These are phyloP conservation scores for Notodonta ziczac DNA, from an alignment of 2,888 invertebrate genomes.

Conservation along the genomic window DNA sequence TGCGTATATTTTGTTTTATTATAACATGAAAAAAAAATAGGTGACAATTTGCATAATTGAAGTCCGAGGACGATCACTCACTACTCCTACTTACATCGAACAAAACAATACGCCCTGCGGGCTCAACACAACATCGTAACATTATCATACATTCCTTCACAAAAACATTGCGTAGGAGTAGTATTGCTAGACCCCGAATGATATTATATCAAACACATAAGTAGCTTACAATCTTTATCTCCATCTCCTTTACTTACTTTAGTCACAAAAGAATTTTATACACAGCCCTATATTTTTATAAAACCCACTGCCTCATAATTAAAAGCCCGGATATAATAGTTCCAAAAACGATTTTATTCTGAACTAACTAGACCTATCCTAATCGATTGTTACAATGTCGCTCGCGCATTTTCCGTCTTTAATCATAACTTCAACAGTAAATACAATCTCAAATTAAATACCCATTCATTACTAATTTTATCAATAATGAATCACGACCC, in stretches of 20 bases:
- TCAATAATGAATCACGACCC: slow-evolving; percentile 37
- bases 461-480: slow-evolving; percentile 41
- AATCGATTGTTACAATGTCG: slow-evolving; percentile 48
- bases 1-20: slow-evolving; percentile 80
- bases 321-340: slow-evolving; percentile 55
- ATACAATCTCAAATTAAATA: slow-evolving; percentile 27
- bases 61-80: slow-evolving; percentile 57
- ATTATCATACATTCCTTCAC: slow-evolving; percentile 58
- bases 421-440: slow-evolving; percentile 23
- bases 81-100: slow-evolving; percentile 64
- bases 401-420: slow-evolving; percentile 22
- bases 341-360: slow-evolving; percentile 50
- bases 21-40: slow-evolving; percentile 80
- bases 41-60: slow-evolving; percentile 79
- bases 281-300: slow-evolving; percentile 77
- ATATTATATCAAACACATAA: slow-evolving; percentile 42
- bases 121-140: slow-evolving; percentile 65
- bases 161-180: slow-evolving; percentile 60
- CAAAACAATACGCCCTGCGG: slow-evolving; percentile 63
- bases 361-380: slow-evolving; percentile 60
- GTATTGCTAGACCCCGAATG: slow-evolving; percentile 46
- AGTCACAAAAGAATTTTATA: slow-evolving; percentile 69
- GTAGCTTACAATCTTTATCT: slow-evolving; percentile 63
- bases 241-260: slow-evolving; percentile 59
- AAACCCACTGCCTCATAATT: slow-evolving; percentile 71